phyloP scores from a whole-genome alignment of 2,113 vertebrate species.

The Myrmecobius fasciatus region DNA sequence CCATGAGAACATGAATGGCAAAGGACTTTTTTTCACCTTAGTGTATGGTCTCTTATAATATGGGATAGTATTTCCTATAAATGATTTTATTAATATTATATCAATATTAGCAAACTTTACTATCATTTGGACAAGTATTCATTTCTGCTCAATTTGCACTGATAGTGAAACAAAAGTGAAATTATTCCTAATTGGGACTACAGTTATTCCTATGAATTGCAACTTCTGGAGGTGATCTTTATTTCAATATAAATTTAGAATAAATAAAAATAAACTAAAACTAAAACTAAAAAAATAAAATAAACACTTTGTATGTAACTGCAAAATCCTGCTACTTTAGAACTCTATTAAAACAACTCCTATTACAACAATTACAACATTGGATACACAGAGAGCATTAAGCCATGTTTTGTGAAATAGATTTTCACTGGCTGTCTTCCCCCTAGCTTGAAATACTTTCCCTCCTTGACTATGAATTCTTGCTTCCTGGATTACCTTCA shows the following conservation, averaged over 20 bases:
- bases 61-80: conserved; percentile 14
- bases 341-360: background rate
- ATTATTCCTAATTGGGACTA: conserved; percentile 25
- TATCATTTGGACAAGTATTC: background rate
- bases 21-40: background rate
- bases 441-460: background rate
- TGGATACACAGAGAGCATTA: background rate
- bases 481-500: background rate
- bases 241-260: background rate
- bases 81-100: conserved; percentile 38
- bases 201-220: background rate
- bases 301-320: background rate
- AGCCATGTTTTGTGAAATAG: background rate
- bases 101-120: conserved; percentile 34
- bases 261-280: background rate
- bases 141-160: conserved; percentile 50
- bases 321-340: background rate
- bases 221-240: background rate
- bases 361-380: background rate
- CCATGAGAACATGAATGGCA: background rate
- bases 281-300: too few relatives aligned
- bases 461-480: background rate
- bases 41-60: background rate
- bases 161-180: conserved; percentile 45
- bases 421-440: background rate